phyloP scores from a whole-genome alignment of 2,888 invertebrate genomes.

The Syrphus vitripennis region DNA sequence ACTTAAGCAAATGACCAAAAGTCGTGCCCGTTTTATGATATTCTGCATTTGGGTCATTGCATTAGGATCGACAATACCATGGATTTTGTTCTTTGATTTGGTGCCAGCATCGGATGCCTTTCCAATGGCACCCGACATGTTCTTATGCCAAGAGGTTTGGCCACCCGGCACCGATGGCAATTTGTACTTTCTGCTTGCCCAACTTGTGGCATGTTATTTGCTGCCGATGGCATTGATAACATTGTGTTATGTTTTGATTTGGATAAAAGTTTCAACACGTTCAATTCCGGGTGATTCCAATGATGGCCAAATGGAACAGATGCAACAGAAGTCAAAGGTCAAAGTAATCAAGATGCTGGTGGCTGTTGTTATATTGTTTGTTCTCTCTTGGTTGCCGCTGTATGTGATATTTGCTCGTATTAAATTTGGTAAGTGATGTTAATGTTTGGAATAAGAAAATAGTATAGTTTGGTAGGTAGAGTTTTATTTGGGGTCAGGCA shows the following conservation, averaged over 20 bases:
- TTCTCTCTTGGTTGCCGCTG: slow-evolving; percentile 95
- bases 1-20: slow-evolving; percentile 94
- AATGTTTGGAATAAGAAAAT: not conserved
- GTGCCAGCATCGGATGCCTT: slow-evolving; percentile 79
- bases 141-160: slow-evolving; percentile 92
- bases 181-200: slow-evolving; percentile 93
- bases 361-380: slow-evolving; percentile 95
- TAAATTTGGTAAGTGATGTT: slow-evolving; percentile 88
- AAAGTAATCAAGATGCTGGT: slow-evolving; percentile 97
- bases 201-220: slow-evolving; percentile 94
- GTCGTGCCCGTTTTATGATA: slow-evolving; percentile 93
- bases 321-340: slow-evolving; percentile 96
- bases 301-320: slow-evolving; percentile 94
- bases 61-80: slow-evolving; percentile 91
- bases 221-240: slow-evolving; percentile 95
- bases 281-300: slow-evolving; percentile 95
- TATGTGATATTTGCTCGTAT: slow-evolving; percentile 94
- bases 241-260: slow-evolving; percentile 95
- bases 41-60: slow-evolving; percentile 95
- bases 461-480: not conserved
- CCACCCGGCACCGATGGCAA: slow-evolving; percentile 91
- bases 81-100: slow-evolving; percentile 94
- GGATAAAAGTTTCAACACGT: slow-evolving; percentile 93
- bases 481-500: not conserved
- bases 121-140: slow-evolving; percentile 88